These are phyloP conservation scores for Eulemur albifrons DNA, from an alignment of 2,797 vertebrate species.

Conservation along the genomic window DNA sequence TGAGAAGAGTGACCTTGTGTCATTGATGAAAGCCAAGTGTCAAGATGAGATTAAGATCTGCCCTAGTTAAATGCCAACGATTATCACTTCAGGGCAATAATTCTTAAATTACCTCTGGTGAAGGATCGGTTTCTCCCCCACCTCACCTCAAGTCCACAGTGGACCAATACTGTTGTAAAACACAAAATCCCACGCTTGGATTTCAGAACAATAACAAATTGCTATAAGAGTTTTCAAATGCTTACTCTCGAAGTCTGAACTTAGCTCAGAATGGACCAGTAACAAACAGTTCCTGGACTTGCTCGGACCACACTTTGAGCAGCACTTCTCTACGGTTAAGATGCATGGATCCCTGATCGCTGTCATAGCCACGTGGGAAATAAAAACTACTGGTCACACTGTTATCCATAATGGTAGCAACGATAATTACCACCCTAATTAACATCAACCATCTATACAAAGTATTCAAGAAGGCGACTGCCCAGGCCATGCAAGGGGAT, in stretches of 20 bases:
- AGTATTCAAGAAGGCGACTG: neutral
- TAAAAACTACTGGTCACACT: neutral
- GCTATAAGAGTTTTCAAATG: neutral
- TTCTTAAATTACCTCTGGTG: constrained; percentile 8
- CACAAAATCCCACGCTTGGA: neutral
- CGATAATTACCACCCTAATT: neutral
- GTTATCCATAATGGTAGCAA: neutral
- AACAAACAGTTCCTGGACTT: neutral
- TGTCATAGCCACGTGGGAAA: neutral
- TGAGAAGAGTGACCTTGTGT: neutral
- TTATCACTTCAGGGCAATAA: neutral
- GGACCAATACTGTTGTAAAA: neutral
- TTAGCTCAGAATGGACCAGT: neutral
- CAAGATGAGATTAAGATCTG: neutral
- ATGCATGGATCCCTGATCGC: neutral
- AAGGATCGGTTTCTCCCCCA: neutral
- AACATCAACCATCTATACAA: neutral
- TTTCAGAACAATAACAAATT: neutral
- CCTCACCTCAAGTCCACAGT: neutral
- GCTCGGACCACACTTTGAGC: neutral
- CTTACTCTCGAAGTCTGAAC: neutral
- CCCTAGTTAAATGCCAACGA: neutral
- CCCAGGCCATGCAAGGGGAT: neutral
- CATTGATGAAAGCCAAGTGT: neutral
- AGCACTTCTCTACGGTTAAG: neutral